Base-by-base conservation (phyloP, 2,797 vertebrate genomes). In the Chelmon rostratus region DNA sequence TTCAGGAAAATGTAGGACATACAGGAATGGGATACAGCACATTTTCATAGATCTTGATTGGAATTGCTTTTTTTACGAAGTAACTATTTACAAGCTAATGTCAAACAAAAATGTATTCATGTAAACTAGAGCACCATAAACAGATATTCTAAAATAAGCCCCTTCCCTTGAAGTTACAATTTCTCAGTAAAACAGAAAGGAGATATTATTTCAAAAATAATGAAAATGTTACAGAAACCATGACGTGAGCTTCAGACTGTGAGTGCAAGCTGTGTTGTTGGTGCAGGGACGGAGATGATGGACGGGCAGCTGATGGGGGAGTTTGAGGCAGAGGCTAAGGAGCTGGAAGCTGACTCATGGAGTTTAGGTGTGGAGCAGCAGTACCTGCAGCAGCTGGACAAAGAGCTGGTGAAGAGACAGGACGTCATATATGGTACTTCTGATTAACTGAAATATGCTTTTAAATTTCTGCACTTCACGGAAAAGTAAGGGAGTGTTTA, bases 281-380 rank as follows among this genome's bases (percentile, higher is more conserved):
- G 52, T 84, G 63, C 89, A 99, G 98, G 98, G 69, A 97, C 97
- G 0, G 98, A 99, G 86, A 97, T 99, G 97, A 97, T 98, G 37
- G 98, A 99, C 87, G 96, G 97, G 4, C 98, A 98, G 81, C 96
- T 99, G 73, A 96, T 99, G 97, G 98, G 97, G 42, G 98, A 99
- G 88, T 97, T 99, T 47, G 98, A 99, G 87, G 89, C 91, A 0
- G 97, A 99, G 35, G 95, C 95, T 59, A 98, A 95, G 86, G 97
- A 98, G 52, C 90, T 99, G 64, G 98, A 99, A 77, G 96, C 97
- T 0, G 97, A 99, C 89, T 99, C 98, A 1, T 99, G 98, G 98
- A 99, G 97, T 88, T 93, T 97, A 56, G 94, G 93, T 1, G 97
- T 98, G 35, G 97, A 99, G 79, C 95, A 94, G 91, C 97, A 95